Base-by-base conservation (phyloP, 2,113 vertebrate genomes). In the Oreochromis niloticus region DNA sequence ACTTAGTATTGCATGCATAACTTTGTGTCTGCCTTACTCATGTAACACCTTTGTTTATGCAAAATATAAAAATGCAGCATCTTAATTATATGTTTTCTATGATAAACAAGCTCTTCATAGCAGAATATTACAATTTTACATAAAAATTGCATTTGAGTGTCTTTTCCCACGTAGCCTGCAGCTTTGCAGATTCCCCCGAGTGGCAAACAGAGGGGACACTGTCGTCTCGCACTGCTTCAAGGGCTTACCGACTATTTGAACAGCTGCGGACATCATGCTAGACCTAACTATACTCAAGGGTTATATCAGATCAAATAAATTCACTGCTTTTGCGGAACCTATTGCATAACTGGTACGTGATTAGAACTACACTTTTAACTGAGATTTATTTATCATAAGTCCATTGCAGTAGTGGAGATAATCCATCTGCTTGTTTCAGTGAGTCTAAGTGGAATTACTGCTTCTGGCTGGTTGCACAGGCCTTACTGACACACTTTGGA, bases 291-390 rank as follows among this genome's bases (percentile, higher is more conserved):
- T 84, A 59, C 73, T 73, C 46, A 22, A 17, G 80, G 86, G 88
- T 95, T 93, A 90, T 81, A 63, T 50, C 39, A 85, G 91, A 95
- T 91, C 87, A 90, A 90, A 73, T 92, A 89, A 92, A 93, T 93
- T 80, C 85, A 86, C 43, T 54, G 16, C 59, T 86, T 88, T 92
- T 88, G 75, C 81, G 87, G 78, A 85, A 30, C 19, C 34, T 22
- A 81, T 96, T 95, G 81, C 87, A 85, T 87, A 96, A 96, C 81
- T 9, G 11, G 82, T 89, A 91, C 83, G 88, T 94, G 88, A 91
- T 82, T 54, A 16, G 63, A 54, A 63, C 85, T 52, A 82, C 61
- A 80, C 39, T 80, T 68, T 27, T 41, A 50, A 22, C 57, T 39
- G 27, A 50, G 19, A 83, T 86, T 88, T 81, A 84, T 66, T 88